Evolutionary conservation across 2,113 vertebrate species (phyloP), one percentile per base, ranked within the genome.

Genomic region (Hemiprocne comata): DNA sequence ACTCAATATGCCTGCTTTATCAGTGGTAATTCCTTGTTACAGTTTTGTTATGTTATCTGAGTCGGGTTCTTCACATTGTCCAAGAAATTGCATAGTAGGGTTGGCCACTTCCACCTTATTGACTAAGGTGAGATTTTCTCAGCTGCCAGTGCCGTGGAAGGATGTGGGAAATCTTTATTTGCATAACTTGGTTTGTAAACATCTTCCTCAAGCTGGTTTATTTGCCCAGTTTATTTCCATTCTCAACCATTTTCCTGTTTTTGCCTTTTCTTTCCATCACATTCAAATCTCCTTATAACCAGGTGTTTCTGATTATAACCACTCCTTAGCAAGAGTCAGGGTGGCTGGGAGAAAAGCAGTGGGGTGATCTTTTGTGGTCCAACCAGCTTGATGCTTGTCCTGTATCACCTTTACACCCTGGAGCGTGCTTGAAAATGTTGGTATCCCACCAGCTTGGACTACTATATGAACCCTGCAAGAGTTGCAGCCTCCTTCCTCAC

Each of bases 341-440:
- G 21, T 34, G 21, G 12, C 16, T 60, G 25, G 11, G 10, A 90
- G 34, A 5, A 82, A 86, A 79, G 53, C 36, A 57, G 8, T 10
- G 17, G 7, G 6, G 33, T 2, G 5, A 50, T 38, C 33, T 85
- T 89, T 50, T 1, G 0, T 50, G 21, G 21, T 17, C 28, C 33
- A 64, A 20, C 28, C 25, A 54, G 7, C 29, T 46, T 73, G 46
- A 9, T 7, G 13, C 40, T 42, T 3, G n/a, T 50, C 55, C 36
- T 51, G 33, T 7, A 3, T 65, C 33, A 48, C 6, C 18, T 76
- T 67, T 57, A 18, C 3, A 3, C n/a, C 17, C 46, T 66, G 36
- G n/a, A 82, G 21, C 19, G 24, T 61, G 24, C 44, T 80, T 64
- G 69, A 70, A 84, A 66, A 46, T 31, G 16, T 58, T 60, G 23